phyloP scores from a whole-genome alignment of 2,888 invertebrate species.

The Julus scanicus region DNA sequence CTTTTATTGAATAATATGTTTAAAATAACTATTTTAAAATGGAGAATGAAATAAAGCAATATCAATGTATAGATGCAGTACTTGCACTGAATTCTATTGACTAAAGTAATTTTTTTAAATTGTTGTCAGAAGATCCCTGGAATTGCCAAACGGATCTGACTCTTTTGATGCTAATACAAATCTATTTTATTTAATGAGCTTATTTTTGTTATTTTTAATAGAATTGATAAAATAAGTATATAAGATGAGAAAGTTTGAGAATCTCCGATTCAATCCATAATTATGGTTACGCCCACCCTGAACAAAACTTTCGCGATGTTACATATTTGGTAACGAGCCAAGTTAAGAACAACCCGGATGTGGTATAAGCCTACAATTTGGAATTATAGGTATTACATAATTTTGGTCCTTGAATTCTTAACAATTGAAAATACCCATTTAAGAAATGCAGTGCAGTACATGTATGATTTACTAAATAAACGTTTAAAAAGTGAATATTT shows the following conservation, averaged over 20 bases:
- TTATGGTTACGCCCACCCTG: neutral
- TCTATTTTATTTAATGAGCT: neutral
- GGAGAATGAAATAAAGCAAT: no score
- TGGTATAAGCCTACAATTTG: neutral
- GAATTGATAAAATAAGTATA: no score
- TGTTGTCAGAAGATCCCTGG: no score
- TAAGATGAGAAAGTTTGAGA: no score
- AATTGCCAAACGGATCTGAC: neutral
- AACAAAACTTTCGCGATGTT: neutral
- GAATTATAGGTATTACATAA: neutral
- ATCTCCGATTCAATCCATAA: neutral
- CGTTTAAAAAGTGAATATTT: no score
- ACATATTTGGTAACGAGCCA: neutral
- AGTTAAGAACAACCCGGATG: neutral
- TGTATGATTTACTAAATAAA: neutral
- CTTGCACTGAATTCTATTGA: no score
- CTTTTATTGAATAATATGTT: no score
- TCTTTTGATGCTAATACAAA: neutral
- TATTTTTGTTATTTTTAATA: no score
- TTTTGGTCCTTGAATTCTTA: neutral
- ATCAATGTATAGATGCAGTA: no score
- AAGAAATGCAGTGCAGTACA: neutral
- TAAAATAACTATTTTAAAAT: no score
- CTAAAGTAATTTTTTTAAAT: no score
- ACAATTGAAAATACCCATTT: neutral